Evolutionary conservation across 2,113 vertebrate genomes (phyloP).

Genomic region (Sphaerodactylus townsendi): DNA sequence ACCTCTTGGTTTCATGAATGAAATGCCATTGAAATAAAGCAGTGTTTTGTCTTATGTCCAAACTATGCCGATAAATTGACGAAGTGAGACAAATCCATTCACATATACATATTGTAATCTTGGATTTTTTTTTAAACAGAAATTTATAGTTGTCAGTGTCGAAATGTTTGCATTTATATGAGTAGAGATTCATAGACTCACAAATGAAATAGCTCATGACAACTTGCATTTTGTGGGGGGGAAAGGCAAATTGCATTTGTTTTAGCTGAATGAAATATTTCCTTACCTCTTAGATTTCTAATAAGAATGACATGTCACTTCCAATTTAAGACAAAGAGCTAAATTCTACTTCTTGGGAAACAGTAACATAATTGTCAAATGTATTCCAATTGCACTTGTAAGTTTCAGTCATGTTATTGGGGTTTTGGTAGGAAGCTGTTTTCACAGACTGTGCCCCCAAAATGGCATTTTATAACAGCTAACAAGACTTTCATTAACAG

Average conservation of each 20-base stretch:
- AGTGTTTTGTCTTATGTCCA: neutral
- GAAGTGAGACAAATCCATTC: neutral
- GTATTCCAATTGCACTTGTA: neutral
- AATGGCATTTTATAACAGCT: neutral
- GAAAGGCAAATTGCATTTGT: conserved; percentile 26
- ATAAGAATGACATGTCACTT: conserved; percentile 45
- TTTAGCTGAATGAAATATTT: conserved; percentile 51
- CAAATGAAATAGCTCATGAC: conserved; percentile 31
- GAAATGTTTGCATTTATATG: neutral
- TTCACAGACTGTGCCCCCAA: conserved; percentile 13
- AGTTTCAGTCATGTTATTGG: conserved; percentile 29
- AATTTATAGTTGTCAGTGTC: neutral
- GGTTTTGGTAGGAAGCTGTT: conserved; percentile 22
- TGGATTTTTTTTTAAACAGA: neutral
- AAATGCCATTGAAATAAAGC: too few relatives aligned
- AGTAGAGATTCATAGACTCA: conserved; percentile 12
- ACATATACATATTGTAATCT: neutral
- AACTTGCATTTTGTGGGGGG: conserved; percentile 8
- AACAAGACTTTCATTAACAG: too few relatives aligned
- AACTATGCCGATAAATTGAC: neutral
- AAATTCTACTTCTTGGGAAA: conserved; percentile 31
- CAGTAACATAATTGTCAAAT: conserved; percentile 26
- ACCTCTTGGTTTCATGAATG: too few relatives aligned
- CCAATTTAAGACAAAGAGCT: conserved; percentile 46
- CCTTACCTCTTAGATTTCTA: conserved; percentile 14